A percentile compares a stretch with the other conserved stretches of the same genome.
phyloP scores from a whole-genome alignment of 30 jellyfish, hydroid and myxozoan species.

The Euphysa ruthae region DNA sequence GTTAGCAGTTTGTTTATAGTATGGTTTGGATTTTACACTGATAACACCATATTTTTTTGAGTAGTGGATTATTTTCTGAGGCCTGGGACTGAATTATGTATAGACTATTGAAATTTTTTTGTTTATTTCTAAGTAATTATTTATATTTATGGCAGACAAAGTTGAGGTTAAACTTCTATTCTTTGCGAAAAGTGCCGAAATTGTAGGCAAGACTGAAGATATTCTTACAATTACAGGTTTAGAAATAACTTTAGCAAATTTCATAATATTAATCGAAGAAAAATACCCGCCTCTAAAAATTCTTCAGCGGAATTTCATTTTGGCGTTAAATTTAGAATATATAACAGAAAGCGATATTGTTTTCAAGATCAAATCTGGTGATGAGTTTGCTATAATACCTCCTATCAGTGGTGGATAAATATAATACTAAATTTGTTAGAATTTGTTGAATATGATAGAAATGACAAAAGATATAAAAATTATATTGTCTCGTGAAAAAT shows the following conservation, averaged over 20 bases:
- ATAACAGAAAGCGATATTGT: constrained; percentile 7
- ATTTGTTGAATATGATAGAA: too few species aligned
- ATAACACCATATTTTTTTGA: too few species aligned
- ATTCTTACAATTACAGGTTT: neutral
- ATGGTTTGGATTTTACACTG: too few species aligned
- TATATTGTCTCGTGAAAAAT: constrained; percentile 20
- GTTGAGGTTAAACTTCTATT: constrained; percentile 43
- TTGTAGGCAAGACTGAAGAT: constrained; percentile 26
- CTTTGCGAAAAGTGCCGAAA: constrained; percentile 77
- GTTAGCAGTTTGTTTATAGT: too few species aligned
- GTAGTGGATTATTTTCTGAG: too few species aligned
- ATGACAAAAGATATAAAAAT: constrained; percentile 15
- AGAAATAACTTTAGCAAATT: constrained; percentile 17
- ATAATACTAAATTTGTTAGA: neutral
- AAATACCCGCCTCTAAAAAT: constrained; percentile 30
- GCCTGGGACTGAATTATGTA: too few species aligned
- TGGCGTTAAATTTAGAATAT: constrained; percentile 61
- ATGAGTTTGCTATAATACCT: constrained; percentile 86
- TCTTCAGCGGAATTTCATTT: constrained; percentile 25
- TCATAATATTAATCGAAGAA: constrained; percentile 15
- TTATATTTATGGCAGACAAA: neutral
- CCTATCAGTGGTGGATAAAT: constrained; percentile 89
- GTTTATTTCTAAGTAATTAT: too few species aligned
- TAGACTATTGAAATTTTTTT: too few species aligned
- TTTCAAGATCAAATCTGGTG: constrained; percentile 28